phyloP scores from a whole-genome alignment of 2,888 invertebrate genomes.

The Ferdinandea cuprea region DNA sequence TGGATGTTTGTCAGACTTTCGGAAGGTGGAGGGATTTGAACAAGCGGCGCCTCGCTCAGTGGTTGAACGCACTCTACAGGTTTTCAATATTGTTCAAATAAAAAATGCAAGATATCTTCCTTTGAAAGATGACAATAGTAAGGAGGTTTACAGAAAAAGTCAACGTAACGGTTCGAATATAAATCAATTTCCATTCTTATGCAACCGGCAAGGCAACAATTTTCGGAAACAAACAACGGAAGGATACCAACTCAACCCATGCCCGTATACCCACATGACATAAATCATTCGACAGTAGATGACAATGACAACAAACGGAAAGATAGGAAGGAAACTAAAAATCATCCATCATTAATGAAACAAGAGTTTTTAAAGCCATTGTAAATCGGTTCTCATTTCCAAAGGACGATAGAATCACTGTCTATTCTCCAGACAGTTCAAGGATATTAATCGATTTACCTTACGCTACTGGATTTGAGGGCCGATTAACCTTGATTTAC shows the following conservation, averaged over 20 bases:
- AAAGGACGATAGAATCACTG: background rate
- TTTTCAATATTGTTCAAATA: no score
- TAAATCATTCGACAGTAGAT: conserved; percentile 31
- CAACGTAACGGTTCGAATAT: conserved; percentile 6
- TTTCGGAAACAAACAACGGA: conserved; percentile 35
- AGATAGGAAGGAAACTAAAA: conserved; percentile 7
- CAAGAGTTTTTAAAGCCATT: conserved; percentile 12
- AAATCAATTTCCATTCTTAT: conserved; percentile 36
- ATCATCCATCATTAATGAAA: conserved; percentile 35
- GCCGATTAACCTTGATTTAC: conserved; percentile 42
- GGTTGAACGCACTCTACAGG: no score
- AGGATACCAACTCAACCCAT: background rate
- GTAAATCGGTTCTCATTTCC: background rate
- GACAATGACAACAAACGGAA: conserved; percentile 14
- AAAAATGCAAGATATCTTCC: no score
- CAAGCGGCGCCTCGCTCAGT: no score
- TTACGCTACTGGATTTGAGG: background rate
- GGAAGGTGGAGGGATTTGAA: no score
- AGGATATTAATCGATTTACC: conserved; percentile 23
- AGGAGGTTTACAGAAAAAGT: no score
- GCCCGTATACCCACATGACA: background rate
- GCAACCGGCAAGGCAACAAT: background rate
- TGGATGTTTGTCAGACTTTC: no score
- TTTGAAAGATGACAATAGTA: no score
- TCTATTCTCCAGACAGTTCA: conserved; percentile 4